Evolutionary conservation across 53 echinoderm and acorn worm genomes (phyloP).

Genomic region (Hippasteria phrygiana): DNA sequence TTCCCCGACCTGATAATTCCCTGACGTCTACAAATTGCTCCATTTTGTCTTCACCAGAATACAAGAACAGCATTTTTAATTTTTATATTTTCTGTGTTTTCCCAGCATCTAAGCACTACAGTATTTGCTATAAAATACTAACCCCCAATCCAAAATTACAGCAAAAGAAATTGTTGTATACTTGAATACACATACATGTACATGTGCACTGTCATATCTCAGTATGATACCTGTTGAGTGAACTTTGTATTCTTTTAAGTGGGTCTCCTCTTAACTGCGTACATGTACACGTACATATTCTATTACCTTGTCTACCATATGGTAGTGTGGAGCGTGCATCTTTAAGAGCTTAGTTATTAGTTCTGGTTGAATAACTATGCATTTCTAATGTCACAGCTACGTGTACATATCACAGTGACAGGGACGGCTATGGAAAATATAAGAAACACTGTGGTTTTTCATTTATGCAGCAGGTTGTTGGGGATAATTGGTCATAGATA

Average conservation of each 20-base stretch:
- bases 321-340: neutral
- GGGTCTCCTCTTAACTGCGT: neutral
- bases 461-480: too few species aligned
- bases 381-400: neutral
- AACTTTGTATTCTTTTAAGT: neutral
- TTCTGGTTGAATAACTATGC: constrained; percentile 1
- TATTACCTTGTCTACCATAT: constrained; percentile 41
- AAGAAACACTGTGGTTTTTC: too few species aligned
- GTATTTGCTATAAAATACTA: too few species aligned
- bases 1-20: too few species aligned
- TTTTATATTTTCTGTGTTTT: too few species aligned
- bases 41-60: too few species aligned
- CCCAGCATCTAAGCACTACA: too few species aligned
- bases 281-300: constrained; percentile 48
- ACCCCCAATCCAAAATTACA: too few species aligned
- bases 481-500: too few species aligned
- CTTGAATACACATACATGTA: neutral
- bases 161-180: too few species aligned
- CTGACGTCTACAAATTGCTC: too few species aligned
- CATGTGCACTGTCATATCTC: neutral
- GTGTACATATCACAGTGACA: neutral
- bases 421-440: neutral
- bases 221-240: neutral
- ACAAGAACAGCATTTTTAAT: too few species aligned
- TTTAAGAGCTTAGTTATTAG: constrained; percentile 33